phyloP scores from a whole-genome alignment of 2,113 vertebrate species.

The Plecturocebus donacophilus region DNA sequence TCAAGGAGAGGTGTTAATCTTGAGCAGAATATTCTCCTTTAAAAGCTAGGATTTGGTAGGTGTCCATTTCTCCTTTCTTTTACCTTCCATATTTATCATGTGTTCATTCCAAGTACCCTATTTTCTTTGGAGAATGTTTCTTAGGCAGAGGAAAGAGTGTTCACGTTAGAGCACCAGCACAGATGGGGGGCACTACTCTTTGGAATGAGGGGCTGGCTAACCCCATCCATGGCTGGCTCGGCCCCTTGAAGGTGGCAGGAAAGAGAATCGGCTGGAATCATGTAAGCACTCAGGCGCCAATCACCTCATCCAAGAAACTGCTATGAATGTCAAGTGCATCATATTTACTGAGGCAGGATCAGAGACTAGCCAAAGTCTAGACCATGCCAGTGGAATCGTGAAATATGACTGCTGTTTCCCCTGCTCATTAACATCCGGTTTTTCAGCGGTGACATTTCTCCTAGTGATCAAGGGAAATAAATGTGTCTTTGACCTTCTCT shows the following conservation, averaged over 20 bases:
- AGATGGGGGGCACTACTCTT: neutral
- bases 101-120: neutral
- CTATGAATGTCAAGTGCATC: conserved; percentile 29
- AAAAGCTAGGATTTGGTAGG: neutral
- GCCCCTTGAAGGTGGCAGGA: neutral
- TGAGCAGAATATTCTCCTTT: neutral
- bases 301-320: neutral
- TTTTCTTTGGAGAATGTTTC: neutral
- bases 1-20: neutral
- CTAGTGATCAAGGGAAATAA: neutral
- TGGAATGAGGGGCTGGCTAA: neutral
- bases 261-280: neutral
- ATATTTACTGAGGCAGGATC: neutral
- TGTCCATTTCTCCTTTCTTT: neutral
- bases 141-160: neutral
- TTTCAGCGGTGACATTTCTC: neutral
- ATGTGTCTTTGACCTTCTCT: neutral
- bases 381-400: neutral
- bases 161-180: neutral
- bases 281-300: neutral
- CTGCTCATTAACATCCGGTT: neutral
- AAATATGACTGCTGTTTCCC: neutral
- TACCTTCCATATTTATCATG: neutral
- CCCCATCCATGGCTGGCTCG: neutral
- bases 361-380: neutral